Evolutionary conservation across 2,888 invertebrate species (phyloP), one percentile per base, ranked within the genome.

Genomic region (Cerceris rybyensis): DNA sequence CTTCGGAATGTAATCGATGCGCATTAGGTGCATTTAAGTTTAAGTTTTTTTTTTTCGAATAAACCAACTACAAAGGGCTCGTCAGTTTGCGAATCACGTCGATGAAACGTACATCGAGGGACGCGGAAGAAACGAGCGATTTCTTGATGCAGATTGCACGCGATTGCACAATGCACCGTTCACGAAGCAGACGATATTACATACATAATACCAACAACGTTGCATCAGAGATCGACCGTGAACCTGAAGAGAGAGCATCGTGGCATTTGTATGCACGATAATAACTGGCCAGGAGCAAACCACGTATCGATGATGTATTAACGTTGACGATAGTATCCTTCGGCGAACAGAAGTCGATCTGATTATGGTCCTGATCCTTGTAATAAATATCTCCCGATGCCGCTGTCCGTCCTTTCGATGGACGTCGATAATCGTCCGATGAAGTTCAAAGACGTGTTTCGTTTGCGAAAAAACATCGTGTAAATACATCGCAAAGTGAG

Each of bases 241-340:
- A n/a, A 49, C 59, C n/a, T 28, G 39, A 42, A 39, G 67, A 59
- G 54, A 65, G 59, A n/a, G 16, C 63, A 72, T 65, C 67, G 58
- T 59, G 41, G 52, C 49, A 76, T 68, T 76, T 54, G 58, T 69
- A 54, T 13, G 57, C 50, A 54, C 41, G 73, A 69, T 74, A 76
- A 68, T 66, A 61, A 69, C 50, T 17, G 14, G 16, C 8, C 50
- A 7, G 17, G 55, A 50, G 7, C 46, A 60, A 43, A 42, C 60
- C 58, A 65, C 28, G 68, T 50, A 50, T 61, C 69, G 61, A 67
- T 65, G 69, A 74, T 52, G 49, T 28, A 28, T 64, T 69, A 64
- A 63, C 63, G 50, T 66, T 17, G 41, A 55, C 41, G 65, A 68
- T 60, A 46, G 58, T 72, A 75, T 63, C 77, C 69, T 74, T 76